A percentile compares a stretch with the other conserved stretches of the same genome.
These are phyloP conservation scores for Catamblyrhynchus diadema DNA, from an alignment of 2,797 vertebrate species.

Conservation along the genomic window DNA sequence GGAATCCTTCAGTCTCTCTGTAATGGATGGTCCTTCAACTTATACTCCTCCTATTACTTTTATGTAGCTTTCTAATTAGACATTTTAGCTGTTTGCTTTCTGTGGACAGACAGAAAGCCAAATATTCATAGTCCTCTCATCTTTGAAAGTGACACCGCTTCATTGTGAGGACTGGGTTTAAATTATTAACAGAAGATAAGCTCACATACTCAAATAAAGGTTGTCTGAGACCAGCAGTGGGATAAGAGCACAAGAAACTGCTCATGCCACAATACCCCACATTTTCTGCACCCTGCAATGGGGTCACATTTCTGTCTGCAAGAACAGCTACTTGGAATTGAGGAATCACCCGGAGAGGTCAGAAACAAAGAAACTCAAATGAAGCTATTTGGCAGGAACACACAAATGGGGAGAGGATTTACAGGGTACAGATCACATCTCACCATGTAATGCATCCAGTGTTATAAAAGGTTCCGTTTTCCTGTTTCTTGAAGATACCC, in stretches of 20 bases:
- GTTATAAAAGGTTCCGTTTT: background rate
- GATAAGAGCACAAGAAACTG: background rate
- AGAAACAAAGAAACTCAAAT: conserved; percentile 14
- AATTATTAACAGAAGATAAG: conserved; percentile 54
- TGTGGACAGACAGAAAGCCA: conserved; percentile 37
- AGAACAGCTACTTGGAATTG: background rate
- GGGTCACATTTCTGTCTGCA: background rate
- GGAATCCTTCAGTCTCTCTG: conserved; percentile 58
- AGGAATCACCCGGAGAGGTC: background rate
- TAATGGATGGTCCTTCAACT: conserved; percentile 53
- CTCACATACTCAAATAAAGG: background rate
- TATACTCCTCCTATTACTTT: conserved; percentile 59
- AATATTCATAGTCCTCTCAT: conserved; percentile 9
- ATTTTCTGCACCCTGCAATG: background rate
- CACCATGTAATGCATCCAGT: background rate
- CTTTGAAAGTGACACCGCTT: conserved; percentile 31
- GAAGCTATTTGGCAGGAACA: background rate
- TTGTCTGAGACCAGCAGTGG: background rate
- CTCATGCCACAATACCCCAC: background rate
- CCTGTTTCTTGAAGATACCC: background rate
- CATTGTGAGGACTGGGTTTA: background rate
- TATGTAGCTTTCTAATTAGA: conserved; percentile 65
- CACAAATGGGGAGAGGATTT: background rate
- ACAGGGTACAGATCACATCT: background rate
- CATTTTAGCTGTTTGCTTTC: conserved; percentile 59